Conservation (phyloP, 2,888 invertebrate genomes). For the Noctua fimbriata region DNA sequence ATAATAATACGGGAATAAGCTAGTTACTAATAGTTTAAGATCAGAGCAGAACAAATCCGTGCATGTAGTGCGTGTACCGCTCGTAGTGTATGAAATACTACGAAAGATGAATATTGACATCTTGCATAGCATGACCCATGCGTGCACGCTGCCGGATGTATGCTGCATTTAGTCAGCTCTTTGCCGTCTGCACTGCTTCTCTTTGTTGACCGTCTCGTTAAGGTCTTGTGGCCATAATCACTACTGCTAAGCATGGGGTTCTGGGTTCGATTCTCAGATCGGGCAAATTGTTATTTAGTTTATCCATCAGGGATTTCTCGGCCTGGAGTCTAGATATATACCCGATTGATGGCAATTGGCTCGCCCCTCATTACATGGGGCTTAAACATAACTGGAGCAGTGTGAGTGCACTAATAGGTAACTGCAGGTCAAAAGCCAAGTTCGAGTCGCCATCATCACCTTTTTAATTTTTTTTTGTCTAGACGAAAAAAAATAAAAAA, state of each 20-base stretch:
- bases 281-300: neutral
- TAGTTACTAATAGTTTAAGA: neutral
- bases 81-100: neutral
- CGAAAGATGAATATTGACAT: neutral
- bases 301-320: neutral
- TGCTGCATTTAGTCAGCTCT: neutral
- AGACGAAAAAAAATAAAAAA: neutral
- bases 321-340: neutral
- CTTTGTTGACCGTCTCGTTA: neutral
- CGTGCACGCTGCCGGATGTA: neutral
- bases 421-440: neutral
- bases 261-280: neutral
- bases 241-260: no score
- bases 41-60: neutral
- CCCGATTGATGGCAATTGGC: neutral
- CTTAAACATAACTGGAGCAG: neutral
- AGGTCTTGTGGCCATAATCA: neutral
- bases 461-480: neutral
- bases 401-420: neutral
- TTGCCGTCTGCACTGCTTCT: neutral
- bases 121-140: neutral
- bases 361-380: neutral
- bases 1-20: no score
- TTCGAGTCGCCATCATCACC: neutral
- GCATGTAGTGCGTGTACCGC: neutral